Conservation (phyloP, 2,888 invertebrate species). For the Leptodirus hochenwartii region DNA sequence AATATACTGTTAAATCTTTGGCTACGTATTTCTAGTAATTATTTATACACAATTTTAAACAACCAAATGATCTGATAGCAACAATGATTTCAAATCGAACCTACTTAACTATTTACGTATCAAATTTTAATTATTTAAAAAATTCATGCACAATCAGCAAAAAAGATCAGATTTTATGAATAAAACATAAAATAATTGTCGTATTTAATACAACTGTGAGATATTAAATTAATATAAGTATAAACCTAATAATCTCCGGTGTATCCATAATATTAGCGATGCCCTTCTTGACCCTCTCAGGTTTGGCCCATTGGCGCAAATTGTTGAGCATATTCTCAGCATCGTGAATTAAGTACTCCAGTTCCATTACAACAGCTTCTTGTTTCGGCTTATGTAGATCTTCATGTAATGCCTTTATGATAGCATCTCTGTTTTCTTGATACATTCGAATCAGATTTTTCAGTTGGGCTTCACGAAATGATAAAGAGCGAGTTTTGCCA, state of each 20-base stretch:
- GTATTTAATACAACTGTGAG: too few species aligned
- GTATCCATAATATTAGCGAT: slow-evolving; percentile 55
- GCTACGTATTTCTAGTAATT: too few species aligned
- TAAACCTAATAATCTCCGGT: slow-evolving; percentile 53
- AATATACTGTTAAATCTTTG: too few species aligned
- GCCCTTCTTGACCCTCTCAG: slow-evolving; percentile 48
- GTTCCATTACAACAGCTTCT: slow-evolving; percentile 65
- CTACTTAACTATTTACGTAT: too few species aligned
- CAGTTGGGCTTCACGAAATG: slow-evolving; percentile 69
- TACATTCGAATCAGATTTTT: slow-evolving; percentile 55
- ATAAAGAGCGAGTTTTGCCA: slow-evolving; percentile 63
- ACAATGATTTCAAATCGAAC: too few species aligned
- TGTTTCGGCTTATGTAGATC: slow-evolving; percentile 69
- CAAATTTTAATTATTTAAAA: too few species aligned
- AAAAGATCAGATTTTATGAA: too few species aligned
- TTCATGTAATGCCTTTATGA: slow-evolving; percentile 27
- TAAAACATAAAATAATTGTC: too few species aligned
- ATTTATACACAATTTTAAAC: too few species aligned
- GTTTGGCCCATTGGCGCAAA: slow-evolving; percentile 62
- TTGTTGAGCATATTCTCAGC: slow-evolving; percentile 47
- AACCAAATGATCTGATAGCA: too few species aligned
- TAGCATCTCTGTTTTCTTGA: slow-evolving; percentile 55
- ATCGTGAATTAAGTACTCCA: slow-evolving; percentile 44
- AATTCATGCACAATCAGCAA: too few species aligned
- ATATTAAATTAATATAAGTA: too few species aligned